Evolutionary conservation across 2,113 vertebrate genomes (phyloP), one percentile per base, ranked within the genome.

Genomic region (Xiphorhynchus elegans): DNA sequence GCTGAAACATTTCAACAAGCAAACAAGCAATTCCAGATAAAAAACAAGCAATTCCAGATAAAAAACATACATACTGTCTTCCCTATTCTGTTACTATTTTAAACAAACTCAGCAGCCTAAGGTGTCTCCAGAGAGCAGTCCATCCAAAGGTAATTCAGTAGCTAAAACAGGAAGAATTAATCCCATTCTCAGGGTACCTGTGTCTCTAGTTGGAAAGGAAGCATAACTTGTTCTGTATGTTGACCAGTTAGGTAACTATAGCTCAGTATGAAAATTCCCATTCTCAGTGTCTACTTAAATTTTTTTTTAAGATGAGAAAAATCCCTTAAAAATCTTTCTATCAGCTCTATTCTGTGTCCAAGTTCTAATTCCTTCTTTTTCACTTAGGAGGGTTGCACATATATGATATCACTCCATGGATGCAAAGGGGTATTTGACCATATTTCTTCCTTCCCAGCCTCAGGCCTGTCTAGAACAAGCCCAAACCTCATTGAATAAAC

Each of bases 371-470:
- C 11, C 73, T 58, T 60, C 31, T 23, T 66, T 66, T 62, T 19
- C n/a, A 37, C 1, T 88, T 60, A n/a, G 3, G 28, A 47, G 11
- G 16, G 4, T 24, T 49, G 4, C 5, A 37, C 0, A 0, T 44
- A 1, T 44, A 24, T 33, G 18, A 13, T 60, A 49, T 42, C 8
- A 60, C 11, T 53, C 13, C 26, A 35, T n/a, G 29, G 53, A 50
- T 8, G 66, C 53, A 33, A 89, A 72, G 1, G 35, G 13, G 5
- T 29, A 19, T 59, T 84, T 46, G 6, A 10, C 49, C 44, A 70
- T 28, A 55, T 66, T 89, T 82, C 50, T 35, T 89, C n/a, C 31
- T 79, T 84, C 6, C 4, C 24, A 86, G 29, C 3, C 23, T 40
- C 4, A 1, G 40, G 9, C n/a, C 13, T 55, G 39, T 17, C 9